These are phyloP conservation scores for Acheta domesticus DNA, from an alignment of 2,888 invertebrate genomes.

Conservation along the genomic window DNA sequence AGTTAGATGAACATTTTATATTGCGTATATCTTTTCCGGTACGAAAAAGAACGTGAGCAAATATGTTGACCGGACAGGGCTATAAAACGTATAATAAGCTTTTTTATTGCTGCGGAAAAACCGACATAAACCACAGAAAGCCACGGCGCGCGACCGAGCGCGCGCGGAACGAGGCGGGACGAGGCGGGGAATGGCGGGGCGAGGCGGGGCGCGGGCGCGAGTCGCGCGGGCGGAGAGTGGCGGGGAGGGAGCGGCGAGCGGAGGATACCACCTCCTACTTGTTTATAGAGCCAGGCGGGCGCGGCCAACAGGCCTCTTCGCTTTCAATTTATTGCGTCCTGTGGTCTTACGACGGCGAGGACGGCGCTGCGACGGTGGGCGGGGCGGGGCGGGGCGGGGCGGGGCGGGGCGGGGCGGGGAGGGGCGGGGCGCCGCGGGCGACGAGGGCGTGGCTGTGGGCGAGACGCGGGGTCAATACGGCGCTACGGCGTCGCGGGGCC, in stretches of 20 bases:
- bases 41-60: conserved; percentile 21
- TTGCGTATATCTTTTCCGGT: conserved; percentile 11
- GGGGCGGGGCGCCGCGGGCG: too few species aligned
- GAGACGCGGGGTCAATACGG: too few species aligned
- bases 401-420: neutral
- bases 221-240: neutral
- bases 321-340: conserved; percentile 18
- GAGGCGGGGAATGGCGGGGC: neutral
- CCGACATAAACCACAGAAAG: conserved; percentile 18
- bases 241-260: neutral
- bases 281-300: neutral
- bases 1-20: conserved; percentile 9
- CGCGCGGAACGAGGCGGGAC: neutral
- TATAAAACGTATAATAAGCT: conserved; percentile 30
- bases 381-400: neutral
- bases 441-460: too few species aligned
- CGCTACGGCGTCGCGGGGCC: too few species aligned
- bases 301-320: conserved; percentile 18
- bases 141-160: neutral
- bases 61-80: conserved; percentile 27
- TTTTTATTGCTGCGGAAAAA: conserved; percentile 29
- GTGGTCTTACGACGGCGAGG: neutral
- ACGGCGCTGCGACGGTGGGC: neutral
- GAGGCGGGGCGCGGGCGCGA: neutral
- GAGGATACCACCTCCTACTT: neutral